Evolutionary conservation across 37 sponge, comb jelly and placozoan genomes (phyloP).

Genomic region (Spongilla lacustris): DNA sequence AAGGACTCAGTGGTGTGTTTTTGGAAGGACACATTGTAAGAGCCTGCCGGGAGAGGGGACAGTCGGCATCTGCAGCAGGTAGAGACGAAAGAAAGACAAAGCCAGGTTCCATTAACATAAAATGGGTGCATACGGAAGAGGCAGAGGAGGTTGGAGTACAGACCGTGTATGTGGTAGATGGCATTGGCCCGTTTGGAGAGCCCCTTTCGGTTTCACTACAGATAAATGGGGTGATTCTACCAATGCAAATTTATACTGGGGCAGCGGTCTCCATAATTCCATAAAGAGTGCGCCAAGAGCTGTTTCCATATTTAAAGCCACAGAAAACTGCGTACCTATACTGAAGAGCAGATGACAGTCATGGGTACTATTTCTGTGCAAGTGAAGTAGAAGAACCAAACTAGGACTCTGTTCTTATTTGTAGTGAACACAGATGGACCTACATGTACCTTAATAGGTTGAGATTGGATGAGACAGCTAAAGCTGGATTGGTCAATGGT

Average conservation of each 20-base stretch:
- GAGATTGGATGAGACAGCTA: conserved; percentile 45
- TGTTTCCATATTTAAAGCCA: neutral
- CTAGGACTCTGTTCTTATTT: neutral
- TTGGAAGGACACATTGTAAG: no score
- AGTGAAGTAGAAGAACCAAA: neutral
- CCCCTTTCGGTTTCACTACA: neutral
- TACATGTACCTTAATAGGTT: conserved; percentile 36
- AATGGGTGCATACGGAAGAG: no score
- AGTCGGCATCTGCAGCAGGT: no score
- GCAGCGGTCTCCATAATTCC: neutral
- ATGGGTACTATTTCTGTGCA: neutral
- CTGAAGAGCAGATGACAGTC: neutral
- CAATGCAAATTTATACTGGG: neutral
- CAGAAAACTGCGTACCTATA: neutral
- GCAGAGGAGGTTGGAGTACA: neutral
- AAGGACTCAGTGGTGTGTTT: no score
- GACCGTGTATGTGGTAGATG: neutral
- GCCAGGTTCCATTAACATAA: no score
- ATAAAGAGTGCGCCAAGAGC: neutral
- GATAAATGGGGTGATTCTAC: neutral
- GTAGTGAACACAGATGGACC: conserved; percentile 48
- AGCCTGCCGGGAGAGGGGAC: no score
- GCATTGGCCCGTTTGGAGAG: neutral
- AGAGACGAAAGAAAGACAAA: no score
- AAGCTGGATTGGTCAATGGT: conserved; percentile 12